Evolutionary conservation across 2,113 vertebrate species (phyloP), one percentile per base, ranked within the genome.

Genomic region (Actinemys pallida): DNA sequence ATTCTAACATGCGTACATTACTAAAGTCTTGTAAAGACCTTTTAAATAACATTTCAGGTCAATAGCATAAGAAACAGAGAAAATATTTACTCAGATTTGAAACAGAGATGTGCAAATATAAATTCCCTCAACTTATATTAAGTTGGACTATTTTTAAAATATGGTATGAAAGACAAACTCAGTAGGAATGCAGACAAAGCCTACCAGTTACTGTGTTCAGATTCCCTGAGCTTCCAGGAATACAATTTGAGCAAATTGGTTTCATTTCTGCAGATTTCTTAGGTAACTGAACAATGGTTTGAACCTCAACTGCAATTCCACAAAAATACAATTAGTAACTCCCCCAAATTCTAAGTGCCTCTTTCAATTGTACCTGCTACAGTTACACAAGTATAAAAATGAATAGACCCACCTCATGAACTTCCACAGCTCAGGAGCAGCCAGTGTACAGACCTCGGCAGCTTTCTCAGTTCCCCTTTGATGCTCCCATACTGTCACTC

Each of bases 61-160:
- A 86, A 86, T 56, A 3, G 2, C 25, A 24, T 82, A 81, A 56
- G 90, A 83, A 87, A 93, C 59, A 42, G 45, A 45, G 42, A 11
- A 87, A 56, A 3, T 8, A 52, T 27, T 9, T 76, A 31, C 29
- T 35, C 35, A n/a, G 14, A 92, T 89, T 95, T 94, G 87, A 94
- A 92, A 89, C 25, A 75, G 39, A 69, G 16, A 47, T 88, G 22
- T 78, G 93, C 76, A 95, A 1, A 92, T 94, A 93, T 57, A 45
- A 53, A 88, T 85, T 93, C 88, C 86, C 91, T 92, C 93, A 91
- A 88, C 91, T 95, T 97, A 95, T 62, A 94, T 96, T 94, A 97
- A 97, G 96, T 96, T 98, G 90, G 92, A 93, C 50, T 91, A 25
- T 94, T 95, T 86, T 78, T 93, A 92, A 90, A 88, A 88, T 96